These are phyloP conservation scores for Lethocerus indicus DNA, from an alignment of 1,140 invertebrate species.

Conservation along the genomic window DNA sequence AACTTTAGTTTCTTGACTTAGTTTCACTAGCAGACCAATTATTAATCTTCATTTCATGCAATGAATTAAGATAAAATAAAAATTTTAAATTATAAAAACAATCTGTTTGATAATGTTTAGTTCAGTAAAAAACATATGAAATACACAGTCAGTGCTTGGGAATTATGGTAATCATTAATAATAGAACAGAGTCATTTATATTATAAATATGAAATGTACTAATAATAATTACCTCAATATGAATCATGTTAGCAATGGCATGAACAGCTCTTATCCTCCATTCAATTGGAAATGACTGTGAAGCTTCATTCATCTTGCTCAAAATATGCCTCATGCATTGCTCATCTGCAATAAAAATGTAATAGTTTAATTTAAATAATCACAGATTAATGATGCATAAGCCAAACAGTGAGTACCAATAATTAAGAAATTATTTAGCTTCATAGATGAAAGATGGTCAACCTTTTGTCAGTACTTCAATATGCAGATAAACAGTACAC, in stretches of 20 bases:
- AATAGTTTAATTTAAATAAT: constrained; percentile 2
- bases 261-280: constrained; percentile 40
- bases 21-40: not conserved
- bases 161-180: not conserved
- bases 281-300: constrained; percentile 36
- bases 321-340: constrained; percentile 30
- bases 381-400: not conserved
- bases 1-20: too few species aligned
- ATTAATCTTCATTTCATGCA: not conserved
- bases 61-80: not conserved
- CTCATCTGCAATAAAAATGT: constrained; percentile 20
- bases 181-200: not conserved
- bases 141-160: not conserved
- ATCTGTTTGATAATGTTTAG: not conserved
- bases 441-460: not conserved
- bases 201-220: not conserved
- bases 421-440: not conserved
- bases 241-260: constrained; percentile 35
- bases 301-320: constrained; percentile 31
- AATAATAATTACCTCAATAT: constrained; percentile 27
- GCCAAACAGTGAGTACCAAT: not conserved
- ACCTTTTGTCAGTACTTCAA: not conserved
- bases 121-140: not conserved
- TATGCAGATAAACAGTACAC: too few species aligned
- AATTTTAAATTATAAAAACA: not conserved